Conservation (phyloP, 2,888 invertebrate genomes). For the Sympetrum striolatum region DNA sequence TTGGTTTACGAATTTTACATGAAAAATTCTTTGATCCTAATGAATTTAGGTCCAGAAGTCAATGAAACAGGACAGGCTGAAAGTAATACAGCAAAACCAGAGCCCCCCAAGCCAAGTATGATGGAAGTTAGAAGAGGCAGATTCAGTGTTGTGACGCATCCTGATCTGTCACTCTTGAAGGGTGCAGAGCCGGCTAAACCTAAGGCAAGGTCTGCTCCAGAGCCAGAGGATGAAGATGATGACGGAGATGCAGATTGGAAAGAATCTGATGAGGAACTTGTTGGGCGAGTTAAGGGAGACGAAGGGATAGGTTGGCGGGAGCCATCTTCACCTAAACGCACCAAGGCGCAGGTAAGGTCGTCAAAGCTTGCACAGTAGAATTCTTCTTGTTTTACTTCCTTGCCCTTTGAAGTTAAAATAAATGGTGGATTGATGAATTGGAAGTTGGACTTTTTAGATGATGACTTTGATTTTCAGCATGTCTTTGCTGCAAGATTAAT, state of each 20-base stretch:
- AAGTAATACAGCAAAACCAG: neutral
- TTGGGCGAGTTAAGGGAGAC: slow-evolving; percentile 33
- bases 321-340: neutral
- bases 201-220: slow-evolving; percentile 55
- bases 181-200: slow-evolving; percentile 43
- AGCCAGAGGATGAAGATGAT: slow-evolving; percentile 54
- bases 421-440: neutral
- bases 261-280: slow-evolving; percentile 27
- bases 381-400: neutral
- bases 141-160: slow-evolving; percentile 55
- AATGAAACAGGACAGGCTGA: neutral
- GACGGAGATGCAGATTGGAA: slow-evolving; percentile 46
- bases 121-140: slow-evolving; percentile 52
- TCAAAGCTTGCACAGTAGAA: neutral
- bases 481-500: neutral
- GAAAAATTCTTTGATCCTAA: neutral
- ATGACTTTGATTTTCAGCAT: slow-evolving; percentile 17
- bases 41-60: neutral
- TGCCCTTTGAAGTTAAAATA: neutral
- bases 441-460: slow-evolving; percentile 8
- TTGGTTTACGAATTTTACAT: no score
- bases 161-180: slow-evolving; percentile 46
- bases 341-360: slow-evolving; percentile 19
- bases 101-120: neutral
- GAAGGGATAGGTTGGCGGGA: slow-evolving; percentile 17